These are phyloP conservation scores for Drosophila asahinai DNA, from an alignment of 1,140 invertebrate species.

Conservation along the genomic window DNA sequence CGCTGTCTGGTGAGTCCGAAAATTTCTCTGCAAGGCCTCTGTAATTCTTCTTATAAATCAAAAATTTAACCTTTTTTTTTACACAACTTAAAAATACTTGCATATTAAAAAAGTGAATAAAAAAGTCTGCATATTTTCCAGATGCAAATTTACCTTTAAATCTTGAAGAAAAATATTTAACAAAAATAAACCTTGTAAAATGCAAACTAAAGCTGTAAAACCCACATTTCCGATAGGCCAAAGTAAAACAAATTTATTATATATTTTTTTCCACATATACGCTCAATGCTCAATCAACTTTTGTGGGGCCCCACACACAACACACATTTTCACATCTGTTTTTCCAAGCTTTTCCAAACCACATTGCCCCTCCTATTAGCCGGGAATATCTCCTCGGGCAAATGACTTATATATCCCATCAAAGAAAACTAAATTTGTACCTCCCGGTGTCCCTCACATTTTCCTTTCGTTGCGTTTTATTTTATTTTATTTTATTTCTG, in stretches of 20 bases:
- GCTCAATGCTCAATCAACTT: constrained; percentile 29
- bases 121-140: background rate
- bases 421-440: constrained; percentile 31
- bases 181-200: constrained; percentile 9
- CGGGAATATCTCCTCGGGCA: constrained; percentile 22
- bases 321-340: constrained; percentile 36
- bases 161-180: no score
- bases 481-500: constrained; percentile 26
- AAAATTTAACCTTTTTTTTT: background rate
- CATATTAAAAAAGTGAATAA: background rate
- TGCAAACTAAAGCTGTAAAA: constrained; percentile 9
- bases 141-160: background rate
- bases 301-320: background rate
- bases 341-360: constrained; percentile 25
- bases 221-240: background rate
- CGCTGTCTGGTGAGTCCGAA: no score
- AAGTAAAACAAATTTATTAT: constrained; percentile 10
- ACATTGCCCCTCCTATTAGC: constrained; percentile 36
- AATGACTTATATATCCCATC: constrained; percentile 27
- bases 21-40: no score
- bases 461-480: no score
- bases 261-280: background rate
- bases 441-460: constrained; percentile 1
- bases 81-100: background rate
- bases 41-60: background rate